Percentiles rank a stretch among this genome's conserved stretches.
Conservation (phyloP, 1,140 invertebrate species). For the Nymphalis io region DNA sequence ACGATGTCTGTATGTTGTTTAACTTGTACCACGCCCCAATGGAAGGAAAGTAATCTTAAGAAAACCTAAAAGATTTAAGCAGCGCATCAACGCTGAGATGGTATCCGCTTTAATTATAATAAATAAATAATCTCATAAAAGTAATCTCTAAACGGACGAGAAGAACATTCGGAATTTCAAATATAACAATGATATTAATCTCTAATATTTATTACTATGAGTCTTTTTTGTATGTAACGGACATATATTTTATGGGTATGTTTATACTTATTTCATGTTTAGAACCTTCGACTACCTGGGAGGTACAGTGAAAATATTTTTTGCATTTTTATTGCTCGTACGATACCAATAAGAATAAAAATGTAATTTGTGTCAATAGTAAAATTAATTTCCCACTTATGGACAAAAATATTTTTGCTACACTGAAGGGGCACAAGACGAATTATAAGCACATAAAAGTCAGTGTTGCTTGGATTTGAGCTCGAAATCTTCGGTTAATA, state of each 20-base stretch:
- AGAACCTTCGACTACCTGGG: background rate
- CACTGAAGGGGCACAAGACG: too few species aligned
- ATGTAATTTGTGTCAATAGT: too few species aligned
- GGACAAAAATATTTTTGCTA: too few species aligned
- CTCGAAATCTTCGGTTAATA: too few species aligned
- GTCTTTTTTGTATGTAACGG: background rate
- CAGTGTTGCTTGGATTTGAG: too few species aligned
- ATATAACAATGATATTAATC: constrained; percentile 42
- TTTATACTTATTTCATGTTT: background rate
- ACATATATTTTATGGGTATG: background rate
- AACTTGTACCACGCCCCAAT: constrained; percentile 33
- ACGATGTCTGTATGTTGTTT: background rate
- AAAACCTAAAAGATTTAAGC: constrained; percentile 48
- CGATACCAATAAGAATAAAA: too few species aligned
- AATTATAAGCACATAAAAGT: too few species aligned
- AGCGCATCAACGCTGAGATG: constrained; percentile 39
- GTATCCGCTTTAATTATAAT: constrained; percentile 47
- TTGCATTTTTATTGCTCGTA: too few species aligned
- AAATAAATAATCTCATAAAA: constrained; percentile 49
- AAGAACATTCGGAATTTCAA: constrained; percentile 39
- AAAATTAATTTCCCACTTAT: too few species aligned
- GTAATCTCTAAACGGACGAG: constrained; percentile 29
- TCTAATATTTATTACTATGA: constrained; percentile 24
- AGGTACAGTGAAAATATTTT: too few species aligned
- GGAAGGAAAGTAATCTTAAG: constrained; percentile 41